Base-by-base conservation (phyloP, 2,113 vertebrate genomes). In the Hystrix brachyura region DNA sequence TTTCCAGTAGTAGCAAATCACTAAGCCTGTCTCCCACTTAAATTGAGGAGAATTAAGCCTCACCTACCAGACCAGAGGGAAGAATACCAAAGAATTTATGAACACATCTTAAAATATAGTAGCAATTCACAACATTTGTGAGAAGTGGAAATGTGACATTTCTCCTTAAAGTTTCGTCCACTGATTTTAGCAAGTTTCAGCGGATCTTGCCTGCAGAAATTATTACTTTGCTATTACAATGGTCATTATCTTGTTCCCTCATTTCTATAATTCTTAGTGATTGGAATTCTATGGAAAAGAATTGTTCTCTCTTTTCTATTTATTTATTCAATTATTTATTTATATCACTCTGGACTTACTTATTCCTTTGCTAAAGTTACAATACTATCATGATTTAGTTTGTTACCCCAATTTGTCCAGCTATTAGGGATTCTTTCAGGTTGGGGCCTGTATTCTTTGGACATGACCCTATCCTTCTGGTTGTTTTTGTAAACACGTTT, bases 211-310 rank as follows among this genome's bases (percentile, higher is more conserved):
- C 48, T 94, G n/a, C n/a, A 65, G 57, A 93, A 79, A 67, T 80
- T 78, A 85, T 57, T 90, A 27, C 18, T 38, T 83, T 86, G 59
- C 32, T 89, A 12, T 86, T 69, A 32, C 72, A 64, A 12, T 55
- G 18, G 17, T 83, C 13, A 78, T 92, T 97, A 81, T 84, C 15
- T 65, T 53, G 78, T 83, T 87, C 18, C 32, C 17, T 82, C 48
- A 87, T 79, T 96, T 23, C 34, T 86, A 90, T 34, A 69, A 87
- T 48, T 23, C 88, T 79, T 94, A 57, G 48, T 86, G 59, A 59
- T 90, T 94, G 19, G 15, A 95, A 93, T 91, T 92, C 21, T 83
- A 34, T 90, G 57, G 86, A 88, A 53, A 57, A 87, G 21, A 57
- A 11, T 57, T 48, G 4, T 53, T 43, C 38, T 83, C 38, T 78